Evolutionary conservation across 2,797 vertebrate genomes (phyloP).

Genomic region (Erethizon dorsatum): DNA sequence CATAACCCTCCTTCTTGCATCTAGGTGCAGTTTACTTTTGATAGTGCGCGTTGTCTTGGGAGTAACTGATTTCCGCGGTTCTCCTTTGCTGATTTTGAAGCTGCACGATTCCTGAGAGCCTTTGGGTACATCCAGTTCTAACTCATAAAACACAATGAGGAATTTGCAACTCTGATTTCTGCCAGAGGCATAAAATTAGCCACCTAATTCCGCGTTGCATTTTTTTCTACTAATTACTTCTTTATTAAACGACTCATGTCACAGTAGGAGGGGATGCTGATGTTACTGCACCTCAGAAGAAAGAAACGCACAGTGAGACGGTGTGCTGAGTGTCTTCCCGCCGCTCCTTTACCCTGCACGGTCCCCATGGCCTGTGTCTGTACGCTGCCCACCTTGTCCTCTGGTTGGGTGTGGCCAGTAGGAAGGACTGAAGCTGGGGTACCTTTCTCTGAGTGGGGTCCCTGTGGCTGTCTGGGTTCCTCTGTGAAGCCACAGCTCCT

Average conservation of each 20-base stretch:
- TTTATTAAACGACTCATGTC: slow-evolving; percentile 67
- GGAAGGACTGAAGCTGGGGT: neutral
- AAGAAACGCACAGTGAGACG: slow-evolving; percentile 24
- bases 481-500: neutral
- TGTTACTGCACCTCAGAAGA: slow-evolving; percentile 35
- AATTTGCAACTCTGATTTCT: slow-evolving; percentile 61
- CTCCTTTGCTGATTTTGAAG: neutral
- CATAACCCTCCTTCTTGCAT: neutral
- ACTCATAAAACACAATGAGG: slow-evolving; percentile 77
- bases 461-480: neutral
- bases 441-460: neutral
- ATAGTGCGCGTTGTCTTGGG: neutral
- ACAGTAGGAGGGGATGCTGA: slow-evolving; percentile 28
- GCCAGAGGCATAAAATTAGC: slow-evolving; percentile 68
- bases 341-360: neutral
- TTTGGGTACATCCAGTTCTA: slow-evolving; percentile 57
- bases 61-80: neutral
- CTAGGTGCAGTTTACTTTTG: neutral
- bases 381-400: neutral
- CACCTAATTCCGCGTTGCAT: slow-evolving; percentile 21
- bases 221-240: slow-evolving; percentile 68
- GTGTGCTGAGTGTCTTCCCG: neutral
- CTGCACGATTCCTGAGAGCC: slow-evolving; percentile 16
- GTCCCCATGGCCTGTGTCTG: too few species aligned
- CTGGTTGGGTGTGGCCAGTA: neutral